Conservation (phyloP, 2,113 vertebrate genomes). For the Phalacrocorax pelagicus region DNA sequence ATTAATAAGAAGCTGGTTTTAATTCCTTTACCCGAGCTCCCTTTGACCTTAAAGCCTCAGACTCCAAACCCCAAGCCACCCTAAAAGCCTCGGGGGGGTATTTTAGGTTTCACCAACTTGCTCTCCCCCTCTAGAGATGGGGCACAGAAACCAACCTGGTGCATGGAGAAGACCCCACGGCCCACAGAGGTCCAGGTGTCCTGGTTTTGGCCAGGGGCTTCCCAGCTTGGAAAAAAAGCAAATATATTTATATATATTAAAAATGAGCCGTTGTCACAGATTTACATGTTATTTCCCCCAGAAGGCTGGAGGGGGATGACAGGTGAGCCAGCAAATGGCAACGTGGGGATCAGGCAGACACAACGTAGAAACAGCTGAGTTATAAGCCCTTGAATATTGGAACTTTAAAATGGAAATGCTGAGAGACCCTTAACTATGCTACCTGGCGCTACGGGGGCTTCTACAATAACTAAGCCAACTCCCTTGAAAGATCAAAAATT, state of each 20-base stretch:
- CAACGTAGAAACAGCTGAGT: neutral
- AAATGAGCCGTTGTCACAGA: rapidly evolving
- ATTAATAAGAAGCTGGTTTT: neutral
- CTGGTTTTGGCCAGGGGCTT: neutral
- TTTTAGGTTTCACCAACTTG: neutral
- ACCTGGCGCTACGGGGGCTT: conserved; percentile 32
- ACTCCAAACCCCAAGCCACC: neutral
- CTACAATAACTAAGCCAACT: conserved; percentile 52
- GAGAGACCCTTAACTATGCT: conserved; percentile 46
- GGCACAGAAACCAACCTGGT: neutral
- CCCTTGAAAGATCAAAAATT: conserved; percentile 72
- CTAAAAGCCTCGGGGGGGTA: rapidly evolving
- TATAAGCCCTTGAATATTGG: neutral
- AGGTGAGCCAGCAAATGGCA: neutral
- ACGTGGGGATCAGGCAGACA: neutral
- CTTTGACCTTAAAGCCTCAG: neutral
- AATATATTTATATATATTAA: rapidly evolving
- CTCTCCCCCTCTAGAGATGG: rapidly evolving
- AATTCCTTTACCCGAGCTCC: neutral
- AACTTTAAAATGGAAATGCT: conserved; percentile 25
- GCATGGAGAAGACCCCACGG: neutral
- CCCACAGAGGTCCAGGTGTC: neutral
- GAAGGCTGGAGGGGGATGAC: neutral
- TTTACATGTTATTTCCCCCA: neutral
- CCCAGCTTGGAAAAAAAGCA: neutral